phyloP scores from a whole-genome alignment of 2,888 invertebrate genomes.

The Fragum whitleyi region DNA sequence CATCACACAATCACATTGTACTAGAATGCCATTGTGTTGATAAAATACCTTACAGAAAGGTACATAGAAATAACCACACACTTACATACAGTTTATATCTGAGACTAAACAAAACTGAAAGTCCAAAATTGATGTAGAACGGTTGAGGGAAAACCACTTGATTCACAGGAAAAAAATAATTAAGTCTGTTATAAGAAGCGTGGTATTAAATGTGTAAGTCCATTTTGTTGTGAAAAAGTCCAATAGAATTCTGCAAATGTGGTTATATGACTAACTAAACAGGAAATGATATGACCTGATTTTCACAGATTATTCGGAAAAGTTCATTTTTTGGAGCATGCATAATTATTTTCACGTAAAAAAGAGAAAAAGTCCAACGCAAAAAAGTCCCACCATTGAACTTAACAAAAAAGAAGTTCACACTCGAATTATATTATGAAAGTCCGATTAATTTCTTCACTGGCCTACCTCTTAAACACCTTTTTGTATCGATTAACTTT shows the following conservation, averaged over 20 bases:
- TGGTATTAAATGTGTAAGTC: not conserved
- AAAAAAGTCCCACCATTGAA: slow-evolving; percentile 12
- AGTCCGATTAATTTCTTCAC: slow-evolving; percentile 10
- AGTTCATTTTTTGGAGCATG: slow-evolving; percentile 16
- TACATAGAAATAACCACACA: slow-evolving; percentile 57
- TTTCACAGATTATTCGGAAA: slow-evolving; percentile 11
- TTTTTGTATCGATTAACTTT: not conserved
- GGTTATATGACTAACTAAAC: slow-evolving; percentile 4
- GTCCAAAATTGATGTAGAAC: slow-evolving; percentile 38
- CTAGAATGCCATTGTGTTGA: slow-evolving; percentile 56
- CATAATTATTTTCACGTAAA: slow-evolving; percentile 18
- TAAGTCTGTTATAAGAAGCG: not conserved
- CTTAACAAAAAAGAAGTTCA: slow-evolving; percentile 12
- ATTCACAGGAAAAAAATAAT: not conserved
- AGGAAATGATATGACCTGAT: not conserved
- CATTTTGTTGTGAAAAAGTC: slow-evolving; percentile 7
- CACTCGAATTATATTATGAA: not conserved
- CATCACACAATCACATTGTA: slow-evolving; percentile 57
- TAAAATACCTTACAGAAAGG: slow-evolving; percentile 2
- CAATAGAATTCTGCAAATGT: slow-evolving; percentile 11
- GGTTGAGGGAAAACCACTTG: not conserved
- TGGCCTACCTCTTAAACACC: slow-evolving; percentile 8
- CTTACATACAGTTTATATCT: slow-evolving; percentile 47
- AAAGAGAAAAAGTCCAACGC: slow-evolving; percentile 2
- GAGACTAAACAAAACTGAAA: slow-evolving; percentile 39